Evolutionary conservation across 2,797 vertebrate genomes (phyloP).

Genomic region (Trematomus bernacchii): DNA sequence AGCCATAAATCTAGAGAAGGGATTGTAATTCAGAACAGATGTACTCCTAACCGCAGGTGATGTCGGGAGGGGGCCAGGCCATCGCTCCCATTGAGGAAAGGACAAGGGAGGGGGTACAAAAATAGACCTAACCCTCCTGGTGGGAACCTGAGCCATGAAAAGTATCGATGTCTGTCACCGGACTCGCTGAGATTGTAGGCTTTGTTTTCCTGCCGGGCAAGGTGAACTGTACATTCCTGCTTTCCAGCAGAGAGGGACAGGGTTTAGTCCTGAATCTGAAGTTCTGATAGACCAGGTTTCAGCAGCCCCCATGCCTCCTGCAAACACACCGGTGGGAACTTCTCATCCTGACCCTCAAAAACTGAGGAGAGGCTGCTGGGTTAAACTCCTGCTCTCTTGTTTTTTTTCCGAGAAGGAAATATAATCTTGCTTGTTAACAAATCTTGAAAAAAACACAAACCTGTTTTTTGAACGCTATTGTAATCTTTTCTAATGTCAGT

Average conservation of each 20-base stretch:
- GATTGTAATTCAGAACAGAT: constrained; percentile 85
- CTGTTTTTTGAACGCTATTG: background rate
- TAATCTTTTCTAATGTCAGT: constrained; percentile 21
- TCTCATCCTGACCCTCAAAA: constrained; percentile 9
- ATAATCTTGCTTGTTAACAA: constrained; percentile 39
- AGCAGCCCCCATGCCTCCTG: constrained; percentile 21
- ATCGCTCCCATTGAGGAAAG: constrained; percentile 59
- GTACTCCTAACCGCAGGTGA: constrained; percentile 87
- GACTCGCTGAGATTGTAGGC: constrained; percentile 39
- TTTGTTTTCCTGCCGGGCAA: constrained; percentile 59
- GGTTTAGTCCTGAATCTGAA: constrained; percentile 22
- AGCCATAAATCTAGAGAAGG: constrained; percentile 81
- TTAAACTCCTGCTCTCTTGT: constrained; percentile 40
- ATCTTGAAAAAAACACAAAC: constrained; percentile 26
- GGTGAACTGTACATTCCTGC: constrained; percentile 33
- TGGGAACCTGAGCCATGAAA: constrained; percentile 68
- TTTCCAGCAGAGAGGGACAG: constrained; percentile 48
- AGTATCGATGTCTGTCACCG: constrained; percentile 59
- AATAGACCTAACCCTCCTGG: constrained; percentile 41
- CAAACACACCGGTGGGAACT: constrained; percentile 56
- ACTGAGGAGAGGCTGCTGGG: constrained; percentile 42
- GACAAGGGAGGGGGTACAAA: constrained; percentile 20
- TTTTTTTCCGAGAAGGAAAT: constrained; percentile 22
- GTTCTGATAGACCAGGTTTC: constrained; percentile 46
- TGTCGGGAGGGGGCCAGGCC: constrained; percentile 68